Percentiles rank a stretch among this genome's conserved stretches.
These are phyloP conservation scores for Otolemur crassicaudatus DNA, from an alignment of 2,797 vertebrate genomes.

Conservation along the genomic window DNA sequence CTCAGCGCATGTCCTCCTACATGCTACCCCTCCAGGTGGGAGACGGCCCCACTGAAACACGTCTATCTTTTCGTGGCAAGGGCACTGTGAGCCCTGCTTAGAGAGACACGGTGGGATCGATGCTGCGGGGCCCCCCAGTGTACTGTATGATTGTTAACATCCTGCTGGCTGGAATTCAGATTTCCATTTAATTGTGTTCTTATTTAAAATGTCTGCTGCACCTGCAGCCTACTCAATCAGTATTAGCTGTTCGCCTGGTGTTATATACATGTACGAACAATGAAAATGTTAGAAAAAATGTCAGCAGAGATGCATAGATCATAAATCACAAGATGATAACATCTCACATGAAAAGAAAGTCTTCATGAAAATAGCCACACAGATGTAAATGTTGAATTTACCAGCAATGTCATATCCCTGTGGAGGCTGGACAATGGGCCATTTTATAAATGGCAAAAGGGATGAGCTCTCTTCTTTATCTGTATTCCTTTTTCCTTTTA, in stretches of 20 bases:
- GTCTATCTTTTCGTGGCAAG: conserved; percentile 66
- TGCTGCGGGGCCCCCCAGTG: conserved; percentile 49
- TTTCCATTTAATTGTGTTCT: conserved; percentile 83
- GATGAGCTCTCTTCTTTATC: conserved; percentile 75
- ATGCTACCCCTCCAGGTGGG: neutral
- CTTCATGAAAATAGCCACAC: conserved; percentile 73
- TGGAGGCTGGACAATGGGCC: conserved; percentile 70
- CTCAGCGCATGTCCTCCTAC: conserved; percentile 46
- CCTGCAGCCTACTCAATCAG: conserved; percentile 38
- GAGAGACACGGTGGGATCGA: conserved; percentile 78
- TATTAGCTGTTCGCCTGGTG: conserved; percentile 62
- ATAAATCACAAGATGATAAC: conserved; percentile 85
- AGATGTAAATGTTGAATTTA: conserved; percentile 82
- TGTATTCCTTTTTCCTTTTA: conserved; percentile 75
- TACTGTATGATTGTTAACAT: conserved; percentile 78
- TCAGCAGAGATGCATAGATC: conserved; percentile 77
- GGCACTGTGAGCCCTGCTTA: conserved; percentile 66
- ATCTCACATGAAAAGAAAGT: conserved; percentile 78
- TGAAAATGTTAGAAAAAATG: conserved; percentile 82
- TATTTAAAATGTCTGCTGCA: conserved; percentile 85
- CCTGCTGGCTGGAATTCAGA: conserved; percentile 81
- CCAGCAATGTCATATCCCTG: conserved; percentile 64
- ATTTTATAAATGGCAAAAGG: conserved; percentile 72
- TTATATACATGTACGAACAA: conserved; percentile 84
- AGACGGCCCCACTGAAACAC: conserved; percentile 38